phyloP scores from a whole-genome alignment of 2,797 vertebrate species.

The Clarias pachynema region DNA sequence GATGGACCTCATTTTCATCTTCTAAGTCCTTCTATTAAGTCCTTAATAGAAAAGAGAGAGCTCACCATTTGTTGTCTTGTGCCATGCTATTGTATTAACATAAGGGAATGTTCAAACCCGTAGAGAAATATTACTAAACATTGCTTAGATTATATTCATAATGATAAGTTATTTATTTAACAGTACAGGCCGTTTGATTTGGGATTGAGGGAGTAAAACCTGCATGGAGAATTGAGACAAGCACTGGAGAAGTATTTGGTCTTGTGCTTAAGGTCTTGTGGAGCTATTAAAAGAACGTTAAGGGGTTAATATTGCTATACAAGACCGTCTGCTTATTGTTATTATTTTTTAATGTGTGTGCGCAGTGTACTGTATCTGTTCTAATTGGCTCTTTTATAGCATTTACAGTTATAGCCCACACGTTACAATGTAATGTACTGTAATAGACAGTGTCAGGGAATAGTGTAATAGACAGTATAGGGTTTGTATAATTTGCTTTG shows the following conservation, averaged over 20 bases:
- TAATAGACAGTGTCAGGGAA: background rate
- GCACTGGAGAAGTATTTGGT: conserved; percentile 3
- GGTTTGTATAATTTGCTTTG: background rate
- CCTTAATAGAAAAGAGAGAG: background rate
- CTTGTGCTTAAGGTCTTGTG: conserved; percentile 36
- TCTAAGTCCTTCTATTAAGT: conserved; percentile 13
- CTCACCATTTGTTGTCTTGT: conserved; percentile 14
- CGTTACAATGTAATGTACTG: background rate
- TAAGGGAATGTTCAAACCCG: conserved; percentile 13
- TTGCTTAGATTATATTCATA: conserved; percentile 38
- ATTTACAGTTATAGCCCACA: background rate
- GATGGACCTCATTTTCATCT: conserved; percentile 1
- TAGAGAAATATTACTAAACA: conserved; percentile 19
- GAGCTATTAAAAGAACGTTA: conserved; percentile 29
- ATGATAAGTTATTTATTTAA: conserved; percentile 36
- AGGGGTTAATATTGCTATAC: conserved; percentile 16
- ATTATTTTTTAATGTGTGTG: background rate
- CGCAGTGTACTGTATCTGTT: conserved; percentile 1
- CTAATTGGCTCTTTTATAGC: conserved; percentile 9
- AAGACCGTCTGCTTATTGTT: background rate
- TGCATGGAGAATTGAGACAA: conserved; percentile 18
- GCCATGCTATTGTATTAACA: conserved; percentile 29
- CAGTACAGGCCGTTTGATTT: conserved; percentile 6
- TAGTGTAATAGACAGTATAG: background rate
- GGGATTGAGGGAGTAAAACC: conserved; percentile 21